These are phyloP conservation scores for Platypus cylindrus DNA, from an alignment of 2,888 invertebrate species.

Conservation along the genomic window DNA sequence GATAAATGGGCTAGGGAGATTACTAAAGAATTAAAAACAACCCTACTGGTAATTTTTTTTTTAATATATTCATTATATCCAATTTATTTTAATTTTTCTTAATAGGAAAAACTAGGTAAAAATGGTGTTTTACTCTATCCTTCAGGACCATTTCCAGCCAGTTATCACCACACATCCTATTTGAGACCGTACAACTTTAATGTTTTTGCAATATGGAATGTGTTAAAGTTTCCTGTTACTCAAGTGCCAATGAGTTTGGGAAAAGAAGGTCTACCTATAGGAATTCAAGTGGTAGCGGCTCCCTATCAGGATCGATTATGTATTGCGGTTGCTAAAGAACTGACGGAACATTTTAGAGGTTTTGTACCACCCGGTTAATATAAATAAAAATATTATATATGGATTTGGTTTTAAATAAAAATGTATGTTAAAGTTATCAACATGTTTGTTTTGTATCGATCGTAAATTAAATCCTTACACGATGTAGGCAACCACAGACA, in stretches of 20 bases:
- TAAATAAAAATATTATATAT: not conserved
- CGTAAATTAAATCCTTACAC: too few species aligned
- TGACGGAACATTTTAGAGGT: constrained; percentile 59
- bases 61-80: constrained; percentile 1
- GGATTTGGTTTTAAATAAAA: too few species aligned
- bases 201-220: constrained; percentile 78
- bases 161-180: constrained; percentile 68
- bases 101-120: constrained; percentile 55
- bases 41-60: constrained; percentile 42
- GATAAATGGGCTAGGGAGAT: constrained; percentile 49
- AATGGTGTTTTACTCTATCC: constrained; percentile 78
- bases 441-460: too few species aligned
- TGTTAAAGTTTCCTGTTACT: constrained; percentile 66
- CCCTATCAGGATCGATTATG: constrained; percentile 59
- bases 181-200: constrained; percentile 71
- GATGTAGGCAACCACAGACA: too few species aligned
- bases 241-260: constrained; percentile 74
- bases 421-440: too few species aligned
- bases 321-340: constrained; percentile 57
- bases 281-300: constrained; percentile 65
- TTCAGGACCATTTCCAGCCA: constrained; percentile 64
- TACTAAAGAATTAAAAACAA: constrained; percentile 44
- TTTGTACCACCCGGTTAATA: constrained; percentile 43
- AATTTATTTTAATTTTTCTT: constrained; percentile 13
- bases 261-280: constrained; percentile 58